These are phyloP conservation scores for Phocoena sinus DNA, from an alignment of 2,113 vertebrate genomes.

Conservation along the genomic window DNA sequence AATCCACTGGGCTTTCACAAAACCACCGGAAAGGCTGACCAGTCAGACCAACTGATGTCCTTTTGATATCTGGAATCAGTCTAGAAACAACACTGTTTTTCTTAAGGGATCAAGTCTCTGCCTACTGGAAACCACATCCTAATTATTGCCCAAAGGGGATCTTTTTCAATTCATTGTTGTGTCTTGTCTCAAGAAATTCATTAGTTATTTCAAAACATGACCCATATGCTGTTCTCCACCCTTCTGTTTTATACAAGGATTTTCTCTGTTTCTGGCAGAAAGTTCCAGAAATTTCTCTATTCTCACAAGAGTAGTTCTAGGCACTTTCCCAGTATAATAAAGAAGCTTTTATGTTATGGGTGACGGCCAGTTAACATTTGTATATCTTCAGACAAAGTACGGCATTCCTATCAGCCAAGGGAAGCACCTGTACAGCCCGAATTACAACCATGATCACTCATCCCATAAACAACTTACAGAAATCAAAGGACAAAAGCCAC, in stretches of 20 bases:
- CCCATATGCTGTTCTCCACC: background rate
- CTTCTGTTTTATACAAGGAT: background rate
- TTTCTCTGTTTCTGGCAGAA: slow-evolving; percentile 34
- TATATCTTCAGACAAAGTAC: slow-evolving; percentile 58
- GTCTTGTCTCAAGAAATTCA: slow-evolving; percentile 41
- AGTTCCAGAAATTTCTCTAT: slow-evolving; percentile 60
- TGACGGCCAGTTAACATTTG: slow-evolving; percentile 61
- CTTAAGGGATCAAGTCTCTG: background rate
- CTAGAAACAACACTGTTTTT: background rate
- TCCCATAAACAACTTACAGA: slow-evolving; percentile 67
- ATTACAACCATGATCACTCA: slow-evolving; percentile 23
- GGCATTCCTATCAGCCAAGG: slow-evolving; percentile 65
- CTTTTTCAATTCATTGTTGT: background rate
- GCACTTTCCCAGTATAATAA: slow-evolving; percentile 55
- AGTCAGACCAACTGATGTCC: background rate
- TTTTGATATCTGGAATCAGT: background rate
- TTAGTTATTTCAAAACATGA: slow-evolving; percentile 51
- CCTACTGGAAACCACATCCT: background rate
- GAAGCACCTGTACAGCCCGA: slow-evolving; percentile 76
- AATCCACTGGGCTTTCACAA: background rate
- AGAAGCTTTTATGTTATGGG: slow-evolving; percentile 49
- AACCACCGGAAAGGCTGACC: background rate
- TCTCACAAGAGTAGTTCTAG: slow-evolving; percentile 59
- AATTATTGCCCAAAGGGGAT: background rate
- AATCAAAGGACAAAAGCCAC: slow-evolving; percentile 63